Evolutionary conservation across 2,113 vertebrate genomes (phyloP).

Genomic region (Heterocephalus glaber): DNA sequence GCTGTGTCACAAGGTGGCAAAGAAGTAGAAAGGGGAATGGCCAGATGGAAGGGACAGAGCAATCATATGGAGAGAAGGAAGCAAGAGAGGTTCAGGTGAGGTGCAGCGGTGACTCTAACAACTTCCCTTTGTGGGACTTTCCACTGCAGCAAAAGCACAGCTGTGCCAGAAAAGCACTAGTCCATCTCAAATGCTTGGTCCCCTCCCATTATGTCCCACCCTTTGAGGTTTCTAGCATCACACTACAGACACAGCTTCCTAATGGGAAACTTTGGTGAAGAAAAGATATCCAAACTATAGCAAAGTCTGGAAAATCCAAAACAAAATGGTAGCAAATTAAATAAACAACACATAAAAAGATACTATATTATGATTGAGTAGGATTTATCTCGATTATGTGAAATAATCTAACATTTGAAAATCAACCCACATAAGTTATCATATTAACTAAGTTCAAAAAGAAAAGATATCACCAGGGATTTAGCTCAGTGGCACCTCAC

Average conservation of each 20-base stretch:
- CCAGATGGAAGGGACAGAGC: neutral
- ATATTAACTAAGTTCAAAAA: slow-evolving; percentile 27
- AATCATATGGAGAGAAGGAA: neutral
- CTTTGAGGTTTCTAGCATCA: neutral
- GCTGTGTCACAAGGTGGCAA: neutral
- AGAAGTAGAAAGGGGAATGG: neutral
- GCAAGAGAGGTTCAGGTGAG: neutral
- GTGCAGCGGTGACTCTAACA: neutral
- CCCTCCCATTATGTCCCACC: neutral
- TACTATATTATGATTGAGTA: neutral
- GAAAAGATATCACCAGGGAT: neutral
- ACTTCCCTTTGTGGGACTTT: neutral
- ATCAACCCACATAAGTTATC: neutral
- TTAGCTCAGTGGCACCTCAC: no score
- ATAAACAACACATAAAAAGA: neutral
- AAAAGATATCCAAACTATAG: neutral
- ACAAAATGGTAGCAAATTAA: neutral
- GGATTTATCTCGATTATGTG: neutral
- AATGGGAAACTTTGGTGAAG: neutral
- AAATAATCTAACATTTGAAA: slow-evolving; percentile 39
- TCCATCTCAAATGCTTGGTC: neutral
- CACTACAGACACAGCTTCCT: neutral
- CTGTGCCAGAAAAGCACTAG: neutral
- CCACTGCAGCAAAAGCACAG: neutral
- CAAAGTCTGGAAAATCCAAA: neutral